Evolutionary conservation across 2,113 vertebrate species (phyloP).

Genomic region (Gulo gulo): DNA sequence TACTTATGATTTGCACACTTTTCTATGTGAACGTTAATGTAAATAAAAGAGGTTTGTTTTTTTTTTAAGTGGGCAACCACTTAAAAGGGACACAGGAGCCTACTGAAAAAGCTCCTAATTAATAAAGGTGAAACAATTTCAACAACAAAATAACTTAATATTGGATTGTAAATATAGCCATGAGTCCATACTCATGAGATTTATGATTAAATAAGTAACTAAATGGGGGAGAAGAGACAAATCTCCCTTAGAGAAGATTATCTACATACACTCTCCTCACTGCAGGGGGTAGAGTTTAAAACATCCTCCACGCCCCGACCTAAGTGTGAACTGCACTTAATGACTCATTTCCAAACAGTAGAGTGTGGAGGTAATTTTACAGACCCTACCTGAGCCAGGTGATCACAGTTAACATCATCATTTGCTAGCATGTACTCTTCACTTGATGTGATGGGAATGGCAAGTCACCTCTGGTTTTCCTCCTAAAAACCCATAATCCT

Average conservation of each 20-base stretch:
- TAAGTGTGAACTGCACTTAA: background rate
- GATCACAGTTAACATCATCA: background rate
- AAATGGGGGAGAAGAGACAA: background rate
- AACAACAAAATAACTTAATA: background rate
- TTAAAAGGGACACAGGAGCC: background rate
- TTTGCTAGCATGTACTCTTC: background rate
- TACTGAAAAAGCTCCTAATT: background rate
- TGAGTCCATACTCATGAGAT: background rate
- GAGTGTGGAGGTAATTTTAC: background rate
- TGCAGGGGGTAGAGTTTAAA: background rate
- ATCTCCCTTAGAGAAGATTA: background rate
- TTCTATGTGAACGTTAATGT: background rate
- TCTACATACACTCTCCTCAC: background rate
- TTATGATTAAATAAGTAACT: background rate
- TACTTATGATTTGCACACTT: background rate
- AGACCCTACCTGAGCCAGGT: background rate
- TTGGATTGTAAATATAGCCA: background rate
- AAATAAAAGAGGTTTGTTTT: background rate
- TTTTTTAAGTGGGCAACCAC: background rate
- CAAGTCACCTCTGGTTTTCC: background rate
- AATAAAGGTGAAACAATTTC: background rate
- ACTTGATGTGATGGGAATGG: background rate
- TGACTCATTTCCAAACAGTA: background rate
- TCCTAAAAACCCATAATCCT: background rate
- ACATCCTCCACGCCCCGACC: too few relatives aligned